These are phyloP conservation scores for Dendrolimus houi DNA, from an alignment of 2,888 invertebrate genomes.

Conservation along the genomic window DNA sequence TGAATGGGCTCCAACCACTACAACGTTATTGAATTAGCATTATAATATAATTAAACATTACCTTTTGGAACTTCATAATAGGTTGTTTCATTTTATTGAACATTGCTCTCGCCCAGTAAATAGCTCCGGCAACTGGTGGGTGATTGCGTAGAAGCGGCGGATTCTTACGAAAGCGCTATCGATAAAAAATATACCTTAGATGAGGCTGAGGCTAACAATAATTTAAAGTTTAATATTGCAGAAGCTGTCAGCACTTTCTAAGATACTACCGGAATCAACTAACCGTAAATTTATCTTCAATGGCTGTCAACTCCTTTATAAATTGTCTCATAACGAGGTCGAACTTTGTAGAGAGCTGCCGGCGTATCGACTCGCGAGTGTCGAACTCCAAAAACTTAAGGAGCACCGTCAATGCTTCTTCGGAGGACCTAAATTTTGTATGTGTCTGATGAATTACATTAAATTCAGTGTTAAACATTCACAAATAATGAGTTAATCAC, in stretches of 20 bases:
- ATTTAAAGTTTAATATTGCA: neutral
- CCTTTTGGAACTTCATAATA: constrained; percentile 85
- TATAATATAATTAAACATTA: constrained; percentile 26
- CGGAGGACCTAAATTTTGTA: constrained; percentile 78
- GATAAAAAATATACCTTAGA: constrained; percentile 5
- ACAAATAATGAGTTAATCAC: too few species aligned
- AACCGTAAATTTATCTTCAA: constrained; percentile 84
- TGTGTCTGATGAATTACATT: neutral
- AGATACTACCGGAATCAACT: constrained; percentile 15
- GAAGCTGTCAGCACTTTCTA: neutral
- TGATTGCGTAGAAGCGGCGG: constrained; percentile 86
- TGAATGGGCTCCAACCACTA: too few species aligned
- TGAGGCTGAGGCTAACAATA: neutral
- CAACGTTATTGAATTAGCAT: too few species aligned
- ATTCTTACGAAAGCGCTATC: constrained; percentile 75
- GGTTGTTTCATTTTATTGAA: constrained; percentile 88
- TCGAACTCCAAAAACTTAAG: constrained; percentile 87
- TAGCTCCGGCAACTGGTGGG: constrained; percentile 88
- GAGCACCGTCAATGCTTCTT: constrained; percentile 87
- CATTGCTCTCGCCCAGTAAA: constrained; percentile 89
- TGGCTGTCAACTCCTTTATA: constrained; percentile 84
- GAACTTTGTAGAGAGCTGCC: constrained; percentile 86
- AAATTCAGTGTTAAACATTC: too few species aligned
- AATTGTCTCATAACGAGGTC: constrained; percentile 91
- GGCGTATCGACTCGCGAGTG: constrained; percentile 83